A percentile compares a stretch with the other conserved stretches of the same genome.
These are phyloP conservation scores for Xanthostigma xanthostigma DNA, from an alignment of 2,888 invertebrate genomes.

Conservation along the genomic window DNA sequence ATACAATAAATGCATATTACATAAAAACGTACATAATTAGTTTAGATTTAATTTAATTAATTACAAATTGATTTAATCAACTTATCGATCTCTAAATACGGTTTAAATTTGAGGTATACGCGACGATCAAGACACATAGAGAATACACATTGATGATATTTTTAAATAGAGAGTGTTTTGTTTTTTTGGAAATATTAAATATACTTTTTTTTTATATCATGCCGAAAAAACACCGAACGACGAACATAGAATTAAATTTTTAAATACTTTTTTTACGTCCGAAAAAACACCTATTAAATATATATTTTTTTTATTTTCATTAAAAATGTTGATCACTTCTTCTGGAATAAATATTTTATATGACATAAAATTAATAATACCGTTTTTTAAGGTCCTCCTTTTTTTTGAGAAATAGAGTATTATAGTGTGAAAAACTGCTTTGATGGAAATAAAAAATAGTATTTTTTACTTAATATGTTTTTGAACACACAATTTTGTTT, in stretches of 20 bases:
- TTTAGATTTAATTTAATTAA: not conserved
- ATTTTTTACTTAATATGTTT: not conserved
- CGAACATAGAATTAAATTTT: conserved; percentile 16
- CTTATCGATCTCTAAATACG: not conserved
- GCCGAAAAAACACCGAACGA: conserved; percentile 25
- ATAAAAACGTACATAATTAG: conserved; percentile 12
- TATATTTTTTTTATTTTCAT: not conserved
- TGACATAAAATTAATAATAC: not conserved
- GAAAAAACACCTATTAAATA: conserved; percentile 6
- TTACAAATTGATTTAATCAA: too few relatives aligned
- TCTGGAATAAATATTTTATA: conserved; percentile 5
- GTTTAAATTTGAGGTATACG: conserved; percentile 34
- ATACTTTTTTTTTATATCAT: conserved; percentile 16
- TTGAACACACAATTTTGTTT: conserved; percentile 7
- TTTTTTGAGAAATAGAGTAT: not conserved
- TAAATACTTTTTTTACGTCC: conserved; percentile 3
- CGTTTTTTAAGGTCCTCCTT: not conserved
- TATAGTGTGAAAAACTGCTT: conserved; percentile 20
- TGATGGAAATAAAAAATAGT: conserved; percentile 23
- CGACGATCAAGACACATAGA: conserved; percentile 34
- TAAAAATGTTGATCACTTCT: conserved; percentile 1
- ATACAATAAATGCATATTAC: conserved; percentile 8
- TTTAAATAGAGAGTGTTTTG: conserved; percentile 10
- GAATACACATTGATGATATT: conserved; percentile 20
- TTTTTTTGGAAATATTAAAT: conserved; percentile 18